phyloP scores from a whole-genome alignment of 2,113 vertebrate species.

The Zingel zingel region DNA sequence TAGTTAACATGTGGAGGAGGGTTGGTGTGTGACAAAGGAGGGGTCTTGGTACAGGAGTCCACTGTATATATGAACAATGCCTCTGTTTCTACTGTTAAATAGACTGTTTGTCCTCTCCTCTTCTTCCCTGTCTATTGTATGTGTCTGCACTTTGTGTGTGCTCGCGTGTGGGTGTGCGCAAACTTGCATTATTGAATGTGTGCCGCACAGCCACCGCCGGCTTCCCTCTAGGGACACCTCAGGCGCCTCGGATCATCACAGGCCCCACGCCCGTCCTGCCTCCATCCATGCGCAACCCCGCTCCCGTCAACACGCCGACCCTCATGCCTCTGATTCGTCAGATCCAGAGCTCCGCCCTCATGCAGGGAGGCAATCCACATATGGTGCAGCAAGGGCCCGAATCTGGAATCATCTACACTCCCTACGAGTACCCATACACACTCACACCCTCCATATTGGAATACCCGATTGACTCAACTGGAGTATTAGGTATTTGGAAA shows the following conservation, averaged over 20 bases:
- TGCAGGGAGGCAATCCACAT: slow-evolving; percentile 95
- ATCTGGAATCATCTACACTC: slow-evolving; percentile 98
- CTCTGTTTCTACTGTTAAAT: slow-evolving; percentile 71
- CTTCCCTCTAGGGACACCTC: slow-evolving; percentile 95
- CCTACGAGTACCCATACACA: slow-evolving; percentile 98
- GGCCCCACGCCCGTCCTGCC: slow-evolving; percentile 95
- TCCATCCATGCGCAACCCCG: slow-evolving; percentile 90
- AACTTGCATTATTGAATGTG: slow-evolving; percentile 60
- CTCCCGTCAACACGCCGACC: slow-evolving; percentile 91
- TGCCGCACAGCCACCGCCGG: slow-evolving; percentile 86
- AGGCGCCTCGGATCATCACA: slow-evolving; percentile 96
- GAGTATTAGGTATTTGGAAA: slow-evolving; percentile 93
- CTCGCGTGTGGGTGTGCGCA: slow-evolving; percentile 48
- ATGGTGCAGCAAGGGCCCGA: slow-evolving; percentile 94
- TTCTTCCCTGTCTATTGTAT: slow-evolving; percentile 71
- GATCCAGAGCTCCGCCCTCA: slow-evolving; percentile 94
- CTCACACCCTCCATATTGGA: slow-evolving; percentile 98
- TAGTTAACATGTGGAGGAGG: slow-evolving; percentile 61
- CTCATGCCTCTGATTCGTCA: slow-evolving; percentile 99
- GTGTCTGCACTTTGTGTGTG: slow-evolving; percentile 31
- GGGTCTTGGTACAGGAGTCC: slow-evolving; percentile 71
- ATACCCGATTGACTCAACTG: slow-evolving; percentile 98
- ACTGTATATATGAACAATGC: slow-evolving; percentile 76
- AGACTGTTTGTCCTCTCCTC: slow-evolving; percentile 67
- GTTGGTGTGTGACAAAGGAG: slow-evolving; percentile 63